A percentile compares a stretch with the other conserved stretches of the same genome.
Conservation (phyloP, 2,113 vertebrate species). For the Arenaria interpres region DNA sequence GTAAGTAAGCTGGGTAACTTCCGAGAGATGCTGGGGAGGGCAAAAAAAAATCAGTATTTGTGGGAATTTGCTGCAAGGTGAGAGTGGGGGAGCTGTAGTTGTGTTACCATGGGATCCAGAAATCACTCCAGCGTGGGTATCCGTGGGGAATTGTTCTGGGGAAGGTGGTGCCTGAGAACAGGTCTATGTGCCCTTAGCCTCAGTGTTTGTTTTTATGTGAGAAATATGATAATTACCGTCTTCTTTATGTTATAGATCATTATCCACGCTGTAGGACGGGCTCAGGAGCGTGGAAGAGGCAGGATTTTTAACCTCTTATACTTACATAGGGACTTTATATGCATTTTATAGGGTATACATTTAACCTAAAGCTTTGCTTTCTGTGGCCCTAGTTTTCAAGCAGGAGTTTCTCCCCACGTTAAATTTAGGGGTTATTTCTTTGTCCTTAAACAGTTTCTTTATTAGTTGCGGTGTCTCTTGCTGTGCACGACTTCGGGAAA, state of each 20-base stretch:
- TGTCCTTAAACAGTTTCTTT: background rate
- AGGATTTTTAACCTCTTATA: background rate
- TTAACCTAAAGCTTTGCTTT: background rate
- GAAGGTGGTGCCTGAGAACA: background rate
- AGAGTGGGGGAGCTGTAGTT: background rate
- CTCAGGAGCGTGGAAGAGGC: background rate
- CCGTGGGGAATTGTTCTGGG: background rate
- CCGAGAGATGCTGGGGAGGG: background rate
- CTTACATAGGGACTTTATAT: background rate
- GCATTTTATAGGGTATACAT: no score
- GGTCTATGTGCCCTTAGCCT: background rate
- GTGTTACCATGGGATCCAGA: background rate
- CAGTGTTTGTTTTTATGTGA: background rate
- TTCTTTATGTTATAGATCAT: background rate
- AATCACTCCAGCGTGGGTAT: background rate
- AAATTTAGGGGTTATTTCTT: background rate
- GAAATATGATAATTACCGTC: background rate
- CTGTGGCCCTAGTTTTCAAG: background rate
- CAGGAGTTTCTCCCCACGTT: background rate
- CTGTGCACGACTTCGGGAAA: background rate
- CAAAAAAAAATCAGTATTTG: no score
- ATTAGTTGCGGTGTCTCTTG: background rate
- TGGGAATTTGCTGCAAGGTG: background rate
- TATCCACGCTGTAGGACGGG: rapidly evolving
- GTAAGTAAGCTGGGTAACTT: background rate